Percentiles rank a stretch among this genome's conserved stretches.
Evolutionary conservation across 2,113 vertebrate species (phyloP).

Genomic region (Columba janthina): DNA sequence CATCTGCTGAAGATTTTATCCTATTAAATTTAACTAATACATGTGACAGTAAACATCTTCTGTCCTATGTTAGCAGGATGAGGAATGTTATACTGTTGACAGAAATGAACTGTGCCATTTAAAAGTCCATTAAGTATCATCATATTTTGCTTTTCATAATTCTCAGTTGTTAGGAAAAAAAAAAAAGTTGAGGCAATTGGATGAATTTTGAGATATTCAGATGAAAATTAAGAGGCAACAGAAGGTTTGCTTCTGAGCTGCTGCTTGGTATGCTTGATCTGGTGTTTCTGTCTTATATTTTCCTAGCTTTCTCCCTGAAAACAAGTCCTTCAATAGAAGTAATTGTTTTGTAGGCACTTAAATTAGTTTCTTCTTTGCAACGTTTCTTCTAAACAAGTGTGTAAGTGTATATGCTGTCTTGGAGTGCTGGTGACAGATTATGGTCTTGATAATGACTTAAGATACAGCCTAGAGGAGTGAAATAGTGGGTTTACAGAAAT

Average conservation of each 20-base stretch:
- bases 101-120: not conserved
- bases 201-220: not conserved
- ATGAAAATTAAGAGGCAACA: not conserved
- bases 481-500: not conserved
- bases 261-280: not conserved
- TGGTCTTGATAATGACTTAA: not conserved
- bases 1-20: not conserved
- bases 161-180: not conserved
- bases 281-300: not conserved
- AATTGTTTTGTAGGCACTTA: not conserved
- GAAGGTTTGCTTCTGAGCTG: not conserved
- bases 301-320: not conserved
- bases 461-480: not conserved
- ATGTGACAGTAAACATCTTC: not conserved
- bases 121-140: not conserved
- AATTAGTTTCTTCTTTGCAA: not conserved
- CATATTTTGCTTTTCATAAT: not conserved
- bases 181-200: not conserved
- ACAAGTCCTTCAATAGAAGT: not conserved
- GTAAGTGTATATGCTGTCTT: not conserved
- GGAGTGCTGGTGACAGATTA: not conserved
- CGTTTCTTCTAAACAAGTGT: not conserved
- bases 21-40: not conserved
- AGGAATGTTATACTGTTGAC: not conserved
- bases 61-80: not conserved